Evolutionary conservation across 2,113 vertebrate species (phyloP).

Genomic region (Ictalurus punctatus): DNA sequence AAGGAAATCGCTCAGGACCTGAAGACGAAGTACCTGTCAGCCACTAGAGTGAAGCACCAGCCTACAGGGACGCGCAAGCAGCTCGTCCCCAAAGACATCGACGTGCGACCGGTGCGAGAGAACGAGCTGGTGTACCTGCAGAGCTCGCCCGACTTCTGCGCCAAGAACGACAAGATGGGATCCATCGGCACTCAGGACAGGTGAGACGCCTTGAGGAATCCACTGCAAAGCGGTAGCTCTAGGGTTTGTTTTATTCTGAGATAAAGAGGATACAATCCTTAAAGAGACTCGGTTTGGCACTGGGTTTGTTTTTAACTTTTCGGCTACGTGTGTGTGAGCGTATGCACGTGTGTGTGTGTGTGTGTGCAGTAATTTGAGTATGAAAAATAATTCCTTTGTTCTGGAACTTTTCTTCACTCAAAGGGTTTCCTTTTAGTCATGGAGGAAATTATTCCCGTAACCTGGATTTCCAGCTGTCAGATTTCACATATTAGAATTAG

Average conservation of each 20-base stretch:
- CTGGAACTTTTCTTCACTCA: neutral
- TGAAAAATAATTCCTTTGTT: neutral
- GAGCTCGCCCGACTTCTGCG: slow-evolving; percentile 94
- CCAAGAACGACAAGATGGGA: slow-evolving; percentile 90
- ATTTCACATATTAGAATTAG: slow-evolving; percentile 43
- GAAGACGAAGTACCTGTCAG: slow-evolving; percentile 94
- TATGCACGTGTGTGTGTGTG: too few species aligned
- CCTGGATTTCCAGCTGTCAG: neutral
- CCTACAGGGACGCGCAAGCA: slow-evolving; percentile 95
- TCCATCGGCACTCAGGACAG: slow-evolving; percentile 95
- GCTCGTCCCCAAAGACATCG: slow-evolving; percentile 97
- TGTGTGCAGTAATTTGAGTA: neutral
- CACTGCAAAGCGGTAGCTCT: too few species aligned
- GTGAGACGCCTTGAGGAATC: slow-evolving; percentile 64
- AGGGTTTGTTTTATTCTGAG: neutral
- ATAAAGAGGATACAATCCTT: neutral
- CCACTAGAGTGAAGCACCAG: slow-evolving; percentile 93
- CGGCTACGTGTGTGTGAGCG: slow-evolving; percentile 40
- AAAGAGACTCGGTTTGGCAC: neutral
- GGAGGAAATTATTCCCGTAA: neutral
- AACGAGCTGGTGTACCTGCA: slow-evolving; percentile 96
- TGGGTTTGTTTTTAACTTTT: neutral
- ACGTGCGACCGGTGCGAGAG: slow-evolving; percentile 91
- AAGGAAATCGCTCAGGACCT: slow-evolving; percentile 89
- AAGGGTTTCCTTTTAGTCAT: neutral